phyloP scores from a whole-genome alignment of 2,888 invertebrate genomes.

The Strigamia maritima region DNA sequence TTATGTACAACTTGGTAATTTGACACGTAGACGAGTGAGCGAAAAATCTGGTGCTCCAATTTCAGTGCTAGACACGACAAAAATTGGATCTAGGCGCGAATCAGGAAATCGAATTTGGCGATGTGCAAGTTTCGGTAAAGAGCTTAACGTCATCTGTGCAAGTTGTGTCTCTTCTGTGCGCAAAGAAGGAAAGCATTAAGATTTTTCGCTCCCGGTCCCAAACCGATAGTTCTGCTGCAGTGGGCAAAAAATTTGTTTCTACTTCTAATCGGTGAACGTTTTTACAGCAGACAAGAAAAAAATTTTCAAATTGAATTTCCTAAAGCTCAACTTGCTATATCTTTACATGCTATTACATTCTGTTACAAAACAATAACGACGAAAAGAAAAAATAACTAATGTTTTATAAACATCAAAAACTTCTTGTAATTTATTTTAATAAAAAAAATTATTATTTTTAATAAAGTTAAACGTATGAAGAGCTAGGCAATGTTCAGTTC shows the following conservation, averaged over 20 bases:
- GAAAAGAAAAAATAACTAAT: not conserved
- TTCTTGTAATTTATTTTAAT: no score
- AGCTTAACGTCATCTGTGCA: constrained; percentile 32
- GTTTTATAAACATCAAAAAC: not conserved
- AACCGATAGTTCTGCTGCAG: constrained; percentile 32
- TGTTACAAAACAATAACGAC: not conserved
- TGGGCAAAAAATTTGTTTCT: constrained; percentile 34
- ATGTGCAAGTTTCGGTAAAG: constrained; percentile 34
- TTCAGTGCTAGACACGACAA: constrained; percentile 30
- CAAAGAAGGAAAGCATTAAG: constrained; percentile 22
- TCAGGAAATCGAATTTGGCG: constrained; percentile 34
- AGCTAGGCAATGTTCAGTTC: no score
- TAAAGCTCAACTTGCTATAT: not conserved
- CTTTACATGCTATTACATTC: not conserved
- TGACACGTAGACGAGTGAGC: constrained; percentile 2
- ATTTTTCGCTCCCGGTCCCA: constrained; percentile 32
- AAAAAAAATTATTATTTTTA: no score
- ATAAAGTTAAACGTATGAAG: no score
- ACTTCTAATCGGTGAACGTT: constrained; percentile 30
- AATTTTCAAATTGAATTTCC: constrained; percentile 26
- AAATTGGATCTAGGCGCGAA: constrained; percentile 29
- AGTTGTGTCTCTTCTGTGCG: constrained; percentile 22
- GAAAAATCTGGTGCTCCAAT: constrained; percentile 5
- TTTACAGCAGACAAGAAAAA: not conserved
- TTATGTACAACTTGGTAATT: constrained; percentile 11